These are phyloP conservation scores for Hystrix brachyura DNA, from an alignment of 2,113 vertebrate species.

Conservation along the genomic window DNA sequence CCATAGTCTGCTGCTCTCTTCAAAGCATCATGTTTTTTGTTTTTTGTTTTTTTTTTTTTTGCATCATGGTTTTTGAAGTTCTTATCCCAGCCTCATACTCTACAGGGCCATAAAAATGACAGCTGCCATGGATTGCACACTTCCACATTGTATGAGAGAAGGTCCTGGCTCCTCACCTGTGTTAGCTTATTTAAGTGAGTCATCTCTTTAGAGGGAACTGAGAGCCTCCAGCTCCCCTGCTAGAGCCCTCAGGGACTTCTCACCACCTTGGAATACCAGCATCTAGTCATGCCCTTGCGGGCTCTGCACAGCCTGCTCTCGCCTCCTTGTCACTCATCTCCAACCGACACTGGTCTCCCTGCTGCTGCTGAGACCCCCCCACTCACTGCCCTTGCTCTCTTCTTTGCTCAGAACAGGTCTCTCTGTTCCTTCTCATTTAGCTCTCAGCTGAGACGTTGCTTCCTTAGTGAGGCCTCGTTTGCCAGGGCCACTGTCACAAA, in stretches of 20 bases:
- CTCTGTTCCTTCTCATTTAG: neutral
- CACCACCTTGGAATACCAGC: accelerated
- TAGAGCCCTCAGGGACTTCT: neutral
- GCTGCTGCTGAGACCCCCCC: neutral
- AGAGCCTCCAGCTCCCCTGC: neutral
- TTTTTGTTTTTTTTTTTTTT: no score
- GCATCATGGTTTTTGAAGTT: neutral
- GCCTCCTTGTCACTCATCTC: accelerated
- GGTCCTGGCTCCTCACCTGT: accelerated
- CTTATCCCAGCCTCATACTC: neutral
- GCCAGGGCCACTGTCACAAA: neutral
- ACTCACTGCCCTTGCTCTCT: accelerated
- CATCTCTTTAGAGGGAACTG: neutral
- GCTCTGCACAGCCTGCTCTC: neutral
- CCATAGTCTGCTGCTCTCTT: neutral
- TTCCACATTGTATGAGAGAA: accelerated
- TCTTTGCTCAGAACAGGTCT: accelerated
- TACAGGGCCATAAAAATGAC: neutral
- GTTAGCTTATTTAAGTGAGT: neutral
- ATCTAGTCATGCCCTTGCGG: accelerated
- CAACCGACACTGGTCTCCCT: neutral
- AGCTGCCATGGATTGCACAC: neutral
- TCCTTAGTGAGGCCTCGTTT: neutral
- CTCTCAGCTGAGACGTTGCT: no score
- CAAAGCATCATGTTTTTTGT: neutral